Percentiles rank a stretch among this genome's conserved stretches.
Conservation (phyloP, 2,888 invertebrate species). For the Entomobrya proxima region DNA sequence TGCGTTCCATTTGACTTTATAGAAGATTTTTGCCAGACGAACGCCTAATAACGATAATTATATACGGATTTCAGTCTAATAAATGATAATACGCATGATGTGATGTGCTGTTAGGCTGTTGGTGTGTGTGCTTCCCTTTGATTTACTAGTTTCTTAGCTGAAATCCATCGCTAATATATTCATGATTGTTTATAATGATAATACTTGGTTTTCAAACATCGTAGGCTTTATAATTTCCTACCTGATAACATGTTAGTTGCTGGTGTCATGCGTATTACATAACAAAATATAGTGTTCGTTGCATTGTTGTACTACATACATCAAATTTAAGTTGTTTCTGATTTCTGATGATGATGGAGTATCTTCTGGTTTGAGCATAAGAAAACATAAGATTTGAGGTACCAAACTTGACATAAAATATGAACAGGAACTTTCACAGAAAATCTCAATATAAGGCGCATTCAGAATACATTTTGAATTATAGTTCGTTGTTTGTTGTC, state of each 20-base stretch:
- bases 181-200: constrained; percentile 16
- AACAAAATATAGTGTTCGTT: neutral
- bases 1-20: neutral
- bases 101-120: neutral
- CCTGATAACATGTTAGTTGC: neutral
- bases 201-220: neutral
- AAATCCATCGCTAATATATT: constrained; percentile 9
- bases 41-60: constrained; percentile 54
- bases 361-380: too few relatives aligned
- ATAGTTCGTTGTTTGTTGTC: too few relatives aligned
- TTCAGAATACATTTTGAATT: too few relatives aligned
- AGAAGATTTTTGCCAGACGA: constrained; percentile 14
- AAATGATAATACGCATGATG: constrained; percentile 48
- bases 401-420: too few relatives aligned
- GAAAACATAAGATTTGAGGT: too few relatives aligned
- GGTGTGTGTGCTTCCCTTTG: constrained; percentile 6
- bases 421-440: too few relatives aligned
- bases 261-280: neutral
- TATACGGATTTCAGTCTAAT: constrained; percentile 46
- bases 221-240: neutral
- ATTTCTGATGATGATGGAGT: too few relatives aligned
- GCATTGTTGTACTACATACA: too few relatives aligned
- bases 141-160: constrained; percentile 7
- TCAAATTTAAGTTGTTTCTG: too few relatives aligned
- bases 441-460: too few relatives aligned